A percentile compares a stretch with the other conserved stretches of the same genome.
These are phyloP conservation scores for Macaca fascicularis DNA, from an alignment of 2,113 vertebrate genomes.

Conservation along the genomic window T2T-MFA8v1.1 NC_088381.1:19987501-19988000, in stretches of 20 bases:
- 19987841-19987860: neutral
- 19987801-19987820: conserved; percentile 99
- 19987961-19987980: neutral
- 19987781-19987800: conserved; percentile 98
- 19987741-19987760: conserved; percentile 91
- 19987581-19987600: neutral
- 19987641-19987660: conserved; percentile 99
- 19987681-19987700: conserved; percentile 97
- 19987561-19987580: neutral
- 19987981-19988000: neutral
- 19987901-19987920: neutral
- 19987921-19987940: neutral
- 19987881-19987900: neutral
- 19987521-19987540: neutral
- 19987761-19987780: conserved; percentile 97
- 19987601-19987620: neutral
- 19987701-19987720: conserved; percentile 99
- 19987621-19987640: conserved; percentile 16
- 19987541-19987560: neutral
- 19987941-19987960: neutral
- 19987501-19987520: neutral
- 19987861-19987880: neutral
- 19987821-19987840: conserved; percentile 76
- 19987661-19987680: conserved; percentile 95
- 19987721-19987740: conserved; percentile 96